These are phyloP conservation scores for Clavelina lepadiformis DNA, from an alignment of 23 tunicate species.

Conservation along the genomic window DNA sequence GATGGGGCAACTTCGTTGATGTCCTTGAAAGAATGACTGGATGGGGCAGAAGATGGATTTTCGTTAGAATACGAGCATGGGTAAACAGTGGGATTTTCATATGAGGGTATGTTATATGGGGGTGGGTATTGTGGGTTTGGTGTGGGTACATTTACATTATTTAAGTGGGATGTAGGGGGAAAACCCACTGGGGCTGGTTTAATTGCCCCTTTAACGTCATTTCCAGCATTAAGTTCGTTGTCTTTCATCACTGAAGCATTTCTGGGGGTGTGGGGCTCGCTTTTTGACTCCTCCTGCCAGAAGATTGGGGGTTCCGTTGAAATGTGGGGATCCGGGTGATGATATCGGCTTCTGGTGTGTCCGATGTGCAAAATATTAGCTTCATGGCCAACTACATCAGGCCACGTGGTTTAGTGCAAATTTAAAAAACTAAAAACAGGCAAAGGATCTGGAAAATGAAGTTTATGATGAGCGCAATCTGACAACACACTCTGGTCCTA, in stretches of 20 bases:
- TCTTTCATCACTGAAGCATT: constrained; percentile 15
- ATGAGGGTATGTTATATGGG: constrained; percentile 17
- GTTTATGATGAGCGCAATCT: too few relatives aligned
- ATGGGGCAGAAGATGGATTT: constrained; percentile 3
- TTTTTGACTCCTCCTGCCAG: too few relatives aligned
- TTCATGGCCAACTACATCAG: too few relatives aligned
- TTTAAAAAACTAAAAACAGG: too few relatives aligned
- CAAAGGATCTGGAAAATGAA: too few relatives aligned
- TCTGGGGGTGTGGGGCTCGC: constrained; percentile 1
- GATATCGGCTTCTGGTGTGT: too few relatives aligned
- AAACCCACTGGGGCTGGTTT: constrained; percentile 12
- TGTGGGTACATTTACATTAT: background rate
- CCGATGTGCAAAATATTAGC: too few relatives aligned
- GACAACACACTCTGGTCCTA: too few relatives aligned
- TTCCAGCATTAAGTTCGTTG: constrained; percentile 7
- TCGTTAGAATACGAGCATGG: constrained; percentile 18
- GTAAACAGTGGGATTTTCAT: constrained; percentile 9
- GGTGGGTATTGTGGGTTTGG: constrained; percentile 30
- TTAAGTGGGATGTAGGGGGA: constrained; percentile 4
- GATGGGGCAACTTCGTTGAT: constrained; percentile 21
- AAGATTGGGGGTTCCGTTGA: too few relatives aligned
- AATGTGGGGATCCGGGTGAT: too few relatives aligned
- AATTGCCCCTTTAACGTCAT: constrained; percentile 8
- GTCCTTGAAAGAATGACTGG: constrained; percentile 19
- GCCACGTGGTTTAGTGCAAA: too few relatives aligned